Conservation (phyloP, 2,113 vertebrate species). For the Anhinga anhinga region DNA sequence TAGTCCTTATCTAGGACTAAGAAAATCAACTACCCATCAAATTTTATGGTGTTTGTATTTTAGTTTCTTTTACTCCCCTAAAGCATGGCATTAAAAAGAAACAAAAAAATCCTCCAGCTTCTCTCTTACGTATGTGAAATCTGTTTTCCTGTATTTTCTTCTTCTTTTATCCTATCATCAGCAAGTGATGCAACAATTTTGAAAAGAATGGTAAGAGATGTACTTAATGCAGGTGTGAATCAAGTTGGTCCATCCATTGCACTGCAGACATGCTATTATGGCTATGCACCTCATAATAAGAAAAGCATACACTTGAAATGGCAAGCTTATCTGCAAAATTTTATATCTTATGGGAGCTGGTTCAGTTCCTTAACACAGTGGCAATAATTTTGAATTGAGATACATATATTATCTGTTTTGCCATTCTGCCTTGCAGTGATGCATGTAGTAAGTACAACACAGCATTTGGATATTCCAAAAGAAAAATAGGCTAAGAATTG, state of each 20-base stretch:
- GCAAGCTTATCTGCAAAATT: background rate
- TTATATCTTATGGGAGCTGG: background rate
- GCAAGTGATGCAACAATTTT: background rate
- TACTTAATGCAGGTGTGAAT: background rate
- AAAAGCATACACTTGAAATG: background rate
- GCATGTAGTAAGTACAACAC: background rate
- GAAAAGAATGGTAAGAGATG: background rate
- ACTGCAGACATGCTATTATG: background rate
- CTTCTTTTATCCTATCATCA: background rate
- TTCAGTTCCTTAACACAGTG: background rate
- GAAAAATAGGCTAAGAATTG: background rate
- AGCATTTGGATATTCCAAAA: background rate
- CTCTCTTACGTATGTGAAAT: background rate
- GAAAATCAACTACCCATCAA: background rate
- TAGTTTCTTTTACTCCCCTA: background rate
- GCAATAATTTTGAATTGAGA: background rate
- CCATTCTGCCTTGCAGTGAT: background rate
- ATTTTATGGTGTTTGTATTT: background rate
- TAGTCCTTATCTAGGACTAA: no score
- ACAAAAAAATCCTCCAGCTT: background rate
- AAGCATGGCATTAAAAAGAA: background rate
- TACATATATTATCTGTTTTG: background rate
- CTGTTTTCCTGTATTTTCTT: background rate
- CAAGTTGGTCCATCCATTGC: background rate
- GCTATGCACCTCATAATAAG: background rate